A percentile compares a stretch with the other conserved stretches of the same genome.
Evolutionary conservation across 1,140 invertebrate species (phyloP).

Genomic region (Latrodectus geometricus): DNA sequence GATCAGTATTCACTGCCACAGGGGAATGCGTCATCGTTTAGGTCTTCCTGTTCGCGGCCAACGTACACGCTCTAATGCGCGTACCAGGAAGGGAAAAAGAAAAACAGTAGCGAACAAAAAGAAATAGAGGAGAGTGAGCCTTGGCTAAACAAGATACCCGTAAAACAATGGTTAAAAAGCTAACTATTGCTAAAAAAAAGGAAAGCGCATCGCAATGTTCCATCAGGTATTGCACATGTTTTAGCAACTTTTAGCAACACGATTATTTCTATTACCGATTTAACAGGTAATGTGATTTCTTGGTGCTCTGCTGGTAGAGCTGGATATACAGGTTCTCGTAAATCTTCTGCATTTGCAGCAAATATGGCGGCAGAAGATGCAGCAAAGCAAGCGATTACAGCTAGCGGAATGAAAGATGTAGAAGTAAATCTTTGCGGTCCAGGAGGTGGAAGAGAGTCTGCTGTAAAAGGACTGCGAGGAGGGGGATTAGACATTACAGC

Average conservation of each 20-base stretch:
- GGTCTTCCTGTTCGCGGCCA: constrained; percentile 7
- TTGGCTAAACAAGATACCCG: no score
- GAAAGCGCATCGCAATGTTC: not conserved
- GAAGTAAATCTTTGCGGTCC: not conserved
- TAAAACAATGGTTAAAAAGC: no score
- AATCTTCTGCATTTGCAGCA: not conserved
- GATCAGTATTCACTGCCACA: not conserved
- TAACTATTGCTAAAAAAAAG: not conserved
- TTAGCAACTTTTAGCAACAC: not conserved
- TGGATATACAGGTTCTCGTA: not conserved
- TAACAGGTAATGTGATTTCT: not conserved
- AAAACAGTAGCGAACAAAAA: not conserved
- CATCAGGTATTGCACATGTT: not conserved
- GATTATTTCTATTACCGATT: not conserved
- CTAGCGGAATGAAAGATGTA: not conserved
- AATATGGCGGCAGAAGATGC: not conserved
- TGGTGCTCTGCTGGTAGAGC: not conserved
- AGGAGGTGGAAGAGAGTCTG: not conserved
- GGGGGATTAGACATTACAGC: not conserved
- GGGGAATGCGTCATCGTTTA: not conserved
- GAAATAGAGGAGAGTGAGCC: no score
- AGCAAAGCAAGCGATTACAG: not conserved
- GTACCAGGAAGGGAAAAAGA: not conserved
- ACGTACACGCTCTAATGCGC: constrained; percentile 4
- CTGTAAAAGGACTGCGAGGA: not conserved